These are phyloP conservation scores for Euwallacea similis DNA, from an alignment of 1,140 invertebrate genomes.

Conservation along the genomic window DNA sequence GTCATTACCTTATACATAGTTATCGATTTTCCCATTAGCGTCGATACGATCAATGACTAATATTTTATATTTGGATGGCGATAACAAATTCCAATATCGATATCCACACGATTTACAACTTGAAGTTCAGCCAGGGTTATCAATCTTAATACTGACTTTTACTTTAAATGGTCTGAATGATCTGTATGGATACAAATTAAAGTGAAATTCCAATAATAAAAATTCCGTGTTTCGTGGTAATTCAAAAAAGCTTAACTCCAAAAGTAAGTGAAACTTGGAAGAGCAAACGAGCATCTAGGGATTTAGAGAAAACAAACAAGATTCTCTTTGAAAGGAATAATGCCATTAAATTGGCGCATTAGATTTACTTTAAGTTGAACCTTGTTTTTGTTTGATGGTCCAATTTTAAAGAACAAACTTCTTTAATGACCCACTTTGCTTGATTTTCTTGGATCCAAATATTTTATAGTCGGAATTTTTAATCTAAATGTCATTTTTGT, in stretches of 20 bases:
- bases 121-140: too few species aligned
- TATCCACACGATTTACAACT: background rate
- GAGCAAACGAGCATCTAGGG: conserved; percentile 7
- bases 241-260: conserved; percentile 11
- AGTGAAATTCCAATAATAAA: too few species aligned
- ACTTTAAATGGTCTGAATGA: too few species aligned
- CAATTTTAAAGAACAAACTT: too few species aligned
- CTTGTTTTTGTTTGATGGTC: background rate
- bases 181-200: too few species aligned
- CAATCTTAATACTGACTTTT: too few species aligned
- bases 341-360: background rate
- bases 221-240: conserved; percentile 1
- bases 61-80: background rate
- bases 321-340: conserved; percentile 3
- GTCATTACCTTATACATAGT: background rate
- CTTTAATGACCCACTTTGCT: too few species aligned
- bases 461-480: too few species aligned
- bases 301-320: conserved; percentile 1
- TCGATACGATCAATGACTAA: background rate
- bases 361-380: background rate
- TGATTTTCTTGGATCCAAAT: too few species aligned
- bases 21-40: conserved; percentile 3
- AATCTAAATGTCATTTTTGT: too few species aligned
- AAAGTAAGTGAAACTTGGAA: background rate
- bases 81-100: background rate